These are phyloP conservation scores for Lasioglossum vierecki DNA, from an alignment of 2,888 invertebrate genomes.

Conservation along the genomic window DNA sequence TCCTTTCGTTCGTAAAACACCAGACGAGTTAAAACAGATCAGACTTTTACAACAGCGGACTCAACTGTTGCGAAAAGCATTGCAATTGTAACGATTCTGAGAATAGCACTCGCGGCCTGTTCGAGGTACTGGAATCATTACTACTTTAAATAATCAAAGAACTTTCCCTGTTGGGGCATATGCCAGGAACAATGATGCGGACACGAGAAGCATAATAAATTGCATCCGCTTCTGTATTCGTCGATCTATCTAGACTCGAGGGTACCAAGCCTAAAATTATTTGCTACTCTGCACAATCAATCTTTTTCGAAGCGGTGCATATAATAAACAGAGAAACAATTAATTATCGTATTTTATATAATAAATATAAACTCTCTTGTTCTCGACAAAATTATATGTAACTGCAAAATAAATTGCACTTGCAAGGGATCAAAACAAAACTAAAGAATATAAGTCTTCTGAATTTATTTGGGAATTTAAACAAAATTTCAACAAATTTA, in stretches of 20 bases:
- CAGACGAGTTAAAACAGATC: neutral
- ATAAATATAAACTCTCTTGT: no score
- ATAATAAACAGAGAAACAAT: no score
- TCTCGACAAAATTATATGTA: no score
- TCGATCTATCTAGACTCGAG: neutral
- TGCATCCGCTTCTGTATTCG: neutral
- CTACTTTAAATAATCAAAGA: slow-evolving; percentile 23
- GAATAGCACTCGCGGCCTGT: slow-evolving; percentile 21
- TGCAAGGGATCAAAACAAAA: no score
- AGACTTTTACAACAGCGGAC: neutral
- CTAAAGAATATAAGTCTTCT: no score
- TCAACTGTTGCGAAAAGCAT: slow-evolving; percentile 14
- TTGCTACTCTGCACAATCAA: neutral
- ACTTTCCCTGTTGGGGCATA: slow-evolving; percentile 17
- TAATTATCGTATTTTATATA: no score
- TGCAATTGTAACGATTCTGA: slow-evolving; percentile 22
- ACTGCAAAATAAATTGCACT: no score
- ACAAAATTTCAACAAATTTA: no score
- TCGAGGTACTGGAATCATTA: slow-evolving; percentile 10
- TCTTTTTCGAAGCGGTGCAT: neutral
- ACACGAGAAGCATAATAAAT: slow-evolving; percentile 17
- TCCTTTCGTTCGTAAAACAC: neutral
- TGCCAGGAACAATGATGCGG: slow-evolving; percentile 14
- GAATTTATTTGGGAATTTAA: no score
- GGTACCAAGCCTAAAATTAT: neutral